Evolutionary conservation across 2,888 invertebrate genomes (phyloP), one percentile per base, ranked within the genome.

Genomic region (Brachyptera risi): DNA sequence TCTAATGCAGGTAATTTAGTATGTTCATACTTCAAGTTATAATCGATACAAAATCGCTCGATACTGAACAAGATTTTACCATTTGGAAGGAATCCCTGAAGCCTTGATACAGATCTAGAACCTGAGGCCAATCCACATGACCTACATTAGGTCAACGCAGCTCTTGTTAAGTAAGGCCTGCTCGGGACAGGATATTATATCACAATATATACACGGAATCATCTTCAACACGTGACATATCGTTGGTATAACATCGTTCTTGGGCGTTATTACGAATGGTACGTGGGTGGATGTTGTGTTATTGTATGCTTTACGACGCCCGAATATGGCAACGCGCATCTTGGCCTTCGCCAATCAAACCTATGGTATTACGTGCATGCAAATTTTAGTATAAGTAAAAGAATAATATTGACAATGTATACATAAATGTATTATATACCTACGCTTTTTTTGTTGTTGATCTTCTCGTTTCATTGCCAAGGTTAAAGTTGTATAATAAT

Each of bases 391-490:
- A 42, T 42, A 19, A 3, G 24, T n/a, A 47, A 47, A 23, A 44
- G 19, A 47, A 23, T 17, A 4, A 9, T 47, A 3, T 2, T 21
- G 24, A 47, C 19, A 4, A 23, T 7, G 24, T 47, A 17, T 23
- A 24, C n/a, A 3, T 47, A 13, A 24, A n/a, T 24, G 24, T 19
- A 11, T n/a, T n/a, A n/a, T 7, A 31, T 7, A 31, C 5, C 5
- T 11, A 3, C n/a, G 2, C n/a, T 24, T 47, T 40, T 47, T 47
- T 47, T 21, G 47, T 21, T 7, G n/a, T 24, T 5, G 9, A 24
- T 3, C 23, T n/a, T n/a, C 37, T 54, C 17, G 54, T 54, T 37
- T 54, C 54, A 54, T 13, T 54, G 54, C 37, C 54, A 54, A 54
- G 54, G 54, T 54, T 54, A 54, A 31, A 54, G 54, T 54, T 7